Evolutionary conservation across 2,888 invertebrate genomes (phyloP).

Genomic region (Clivina fossor): DNA sequence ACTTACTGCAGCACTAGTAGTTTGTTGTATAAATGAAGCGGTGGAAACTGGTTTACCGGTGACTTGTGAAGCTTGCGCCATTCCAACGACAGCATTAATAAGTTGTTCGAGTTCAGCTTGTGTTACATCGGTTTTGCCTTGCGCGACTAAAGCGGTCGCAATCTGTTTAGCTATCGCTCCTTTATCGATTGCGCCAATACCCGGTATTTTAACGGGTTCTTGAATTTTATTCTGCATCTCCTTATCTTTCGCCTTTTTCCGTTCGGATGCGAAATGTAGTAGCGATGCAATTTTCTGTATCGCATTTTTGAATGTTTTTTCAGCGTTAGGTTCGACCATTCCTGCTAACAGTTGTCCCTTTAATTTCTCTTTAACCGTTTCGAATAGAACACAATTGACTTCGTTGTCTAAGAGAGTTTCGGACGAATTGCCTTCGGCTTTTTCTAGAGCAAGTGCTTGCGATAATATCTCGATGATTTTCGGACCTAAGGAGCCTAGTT

Average conservation of each 20-base stretch:
- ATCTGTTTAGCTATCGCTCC: slow-evolving; percentile 79
- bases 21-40: slow-evolving; percentile 54
- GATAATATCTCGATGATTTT: slow-evolving; percentile 76
- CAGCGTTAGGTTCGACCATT: slow-evolving; percentile 60
- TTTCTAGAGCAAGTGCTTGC: slow-evolving; percentile 76
- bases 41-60: slow-evolving; percentile 57
- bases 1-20: slow-evolving; percentile 41
- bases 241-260: slow-evolving; percentile 51
- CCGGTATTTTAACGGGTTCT: slow-evolving; percentile 64
- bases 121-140: slow-evolving; percentile 79
- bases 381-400: slow-evolving; percentile 72
- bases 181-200: slow-evolving; percentile 72
- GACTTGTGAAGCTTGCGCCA: slow-evolving; percentile 63
- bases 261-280: slow-evolving; percentile 65
- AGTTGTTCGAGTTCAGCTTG: slow-evolving; percentile 77
- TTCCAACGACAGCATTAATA: slow-evolving; percentile 75
- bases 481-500: slow-evolving; percentile 81
- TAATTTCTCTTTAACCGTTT: slow-evolving; percentile 83
- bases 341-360: slow-evolving; percentile 73
- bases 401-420: slow-evolving; percentile 74
- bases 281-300: slow-evolving; percentile 76
- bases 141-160: slow-evolving; percentile 74
- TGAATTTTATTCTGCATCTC: slow-evolving; percentile 46
- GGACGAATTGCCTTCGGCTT: slow-evolving; percentile 71
- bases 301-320: slow-evolving; percentile 71